Evolutionary conservation across 2,888 invertebrate genomes (phyloP).

Genomic region (Tetropium fuscum): DNA sequence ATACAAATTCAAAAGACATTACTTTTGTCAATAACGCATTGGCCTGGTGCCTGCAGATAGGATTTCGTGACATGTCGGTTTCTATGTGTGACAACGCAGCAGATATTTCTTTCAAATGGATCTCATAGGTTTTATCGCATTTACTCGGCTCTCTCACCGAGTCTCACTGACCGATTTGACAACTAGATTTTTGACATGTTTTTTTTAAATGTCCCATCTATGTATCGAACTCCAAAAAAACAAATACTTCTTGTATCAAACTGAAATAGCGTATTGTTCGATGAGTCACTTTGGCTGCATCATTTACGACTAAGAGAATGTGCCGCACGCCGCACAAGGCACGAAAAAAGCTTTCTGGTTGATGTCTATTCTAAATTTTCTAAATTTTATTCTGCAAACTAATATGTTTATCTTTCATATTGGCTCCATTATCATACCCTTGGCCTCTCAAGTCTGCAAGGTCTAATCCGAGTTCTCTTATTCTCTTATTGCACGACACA

Average conservation of each 20-base stretch:
- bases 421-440: constrained; percentile 45
- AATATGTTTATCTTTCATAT: constrained; percentile 38
- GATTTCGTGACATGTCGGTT: not conserved
- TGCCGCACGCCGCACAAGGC: constrained; percentile 44
- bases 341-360: constrained; percentile 44
- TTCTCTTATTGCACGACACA: no score
- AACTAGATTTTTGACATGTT: constrained; percentile 4
- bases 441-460: constrained; percentile 37
- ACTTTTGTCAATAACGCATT: constrained; percentile 2
- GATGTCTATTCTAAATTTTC: no score
- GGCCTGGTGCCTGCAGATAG: not conserved
- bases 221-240: constrained; percentile 4
- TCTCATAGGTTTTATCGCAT: constrained; percentile 35
- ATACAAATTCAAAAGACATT: not conserved
- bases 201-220: constrained; percentile 37
- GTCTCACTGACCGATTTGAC: constrained; percentile 41
- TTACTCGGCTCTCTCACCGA: constrained; percentile 40
- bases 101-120: not conserved
- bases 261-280: no score
- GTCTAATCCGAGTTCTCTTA: constrained; percentile 21
- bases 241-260: no score
- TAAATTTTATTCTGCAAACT: constrained; percentile 40
- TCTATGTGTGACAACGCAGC: not conserved
- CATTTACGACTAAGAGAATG: constrained; percentile 44
- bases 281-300: constrained; percentile 35